Conservation (phyloP, 2,888 invertebrate genomes). For the Poecilobothrus nobilitatus region DNA sequence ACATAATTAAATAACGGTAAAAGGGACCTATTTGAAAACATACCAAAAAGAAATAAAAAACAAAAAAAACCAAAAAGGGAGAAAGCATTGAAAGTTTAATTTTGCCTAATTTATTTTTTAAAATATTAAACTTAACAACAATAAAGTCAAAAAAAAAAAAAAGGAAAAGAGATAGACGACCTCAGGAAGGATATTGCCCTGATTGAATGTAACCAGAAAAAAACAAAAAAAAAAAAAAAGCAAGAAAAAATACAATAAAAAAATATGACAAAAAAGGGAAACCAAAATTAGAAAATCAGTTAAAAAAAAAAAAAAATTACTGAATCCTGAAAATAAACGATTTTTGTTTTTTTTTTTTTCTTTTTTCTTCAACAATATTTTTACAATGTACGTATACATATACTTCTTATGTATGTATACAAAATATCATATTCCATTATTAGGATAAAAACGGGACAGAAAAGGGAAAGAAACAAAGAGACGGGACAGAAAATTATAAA, state of each 20-base stretch:
- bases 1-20: not conserved
- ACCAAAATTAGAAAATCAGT: constrained; percentile 3
- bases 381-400: no score
- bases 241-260: not conserved
- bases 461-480: not conserved
- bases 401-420: no score
- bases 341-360: not conserved
- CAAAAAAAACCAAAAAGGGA: not conserved
- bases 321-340: not conserved
- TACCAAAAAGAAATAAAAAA: not conserved
- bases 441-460: no score
- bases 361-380: no score
- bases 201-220: not conserved
- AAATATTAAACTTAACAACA: not conserved
- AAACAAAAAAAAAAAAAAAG: no score
- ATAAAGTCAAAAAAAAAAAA: not conserved
- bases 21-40: not conserved
- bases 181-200: not conserved
- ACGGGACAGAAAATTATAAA: not conserved
- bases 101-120: constrained; percentile 1
- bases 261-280: constrained; percentile 5
- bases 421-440: no score
- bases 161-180: not conserved
- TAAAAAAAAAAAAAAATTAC: not conserved
- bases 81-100: not conserved